Percentiles rank a stretch among this genome's conserved stretches.
phyloP scores from a whole-genome alignment of 2,113 vertebrate species.

The Hippotragus niger region DNA sequence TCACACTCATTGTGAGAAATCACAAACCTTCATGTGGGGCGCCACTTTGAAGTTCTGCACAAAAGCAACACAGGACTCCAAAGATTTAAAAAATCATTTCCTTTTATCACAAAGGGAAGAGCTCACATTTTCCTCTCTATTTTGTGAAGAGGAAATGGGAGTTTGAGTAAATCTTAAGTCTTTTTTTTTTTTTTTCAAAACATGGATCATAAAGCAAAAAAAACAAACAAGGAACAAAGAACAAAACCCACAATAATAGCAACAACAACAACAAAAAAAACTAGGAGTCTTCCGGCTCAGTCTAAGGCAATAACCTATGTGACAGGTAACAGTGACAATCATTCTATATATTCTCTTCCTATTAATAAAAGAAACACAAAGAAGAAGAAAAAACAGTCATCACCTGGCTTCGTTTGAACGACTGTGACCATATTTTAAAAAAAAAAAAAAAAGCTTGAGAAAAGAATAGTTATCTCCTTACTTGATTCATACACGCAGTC shows the following conservation, averaged over 20 bases:
- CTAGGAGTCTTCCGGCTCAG: not conserved
- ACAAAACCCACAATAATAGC: not conserved
- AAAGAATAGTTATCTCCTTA: not conserved
- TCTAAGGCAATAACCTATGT: no score
- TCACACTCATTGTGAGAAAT: not conserved
- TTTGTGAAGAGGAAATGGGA: not conserved
- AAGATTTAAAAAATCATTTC: not conserved
- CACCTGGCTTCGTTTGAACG: not conserved
- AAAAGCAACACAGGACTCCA: not conserved
- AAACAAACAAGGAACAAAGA: not conserved
- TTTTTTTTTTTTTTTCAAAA: not conserved
- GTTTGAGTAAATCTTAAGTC: not conserved
- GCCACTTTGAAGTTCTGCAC: not conserved
- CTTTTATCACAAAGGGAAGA: not conserved
- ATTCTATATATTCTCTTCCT: not conserved
- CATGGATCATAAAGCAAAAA: not conserved
- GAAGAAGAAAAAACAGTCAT: not conserved
- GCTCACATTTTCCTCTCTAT: not conserved
- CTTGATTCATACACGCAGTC: not conserved
- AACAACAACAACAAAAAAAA: not conserved
- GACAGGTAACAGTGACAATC: accelerated
- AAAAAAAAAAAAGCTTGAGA: not conserved
- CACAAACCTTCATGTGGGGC: not conserved
- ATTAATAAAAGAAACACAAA: not conserved
- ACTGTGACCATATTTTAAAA: not conserved